Evolutionary conservation across 2,113 vertebrate species (phyloP).

Genomic region (Anthoscopus minutus): DNA sequence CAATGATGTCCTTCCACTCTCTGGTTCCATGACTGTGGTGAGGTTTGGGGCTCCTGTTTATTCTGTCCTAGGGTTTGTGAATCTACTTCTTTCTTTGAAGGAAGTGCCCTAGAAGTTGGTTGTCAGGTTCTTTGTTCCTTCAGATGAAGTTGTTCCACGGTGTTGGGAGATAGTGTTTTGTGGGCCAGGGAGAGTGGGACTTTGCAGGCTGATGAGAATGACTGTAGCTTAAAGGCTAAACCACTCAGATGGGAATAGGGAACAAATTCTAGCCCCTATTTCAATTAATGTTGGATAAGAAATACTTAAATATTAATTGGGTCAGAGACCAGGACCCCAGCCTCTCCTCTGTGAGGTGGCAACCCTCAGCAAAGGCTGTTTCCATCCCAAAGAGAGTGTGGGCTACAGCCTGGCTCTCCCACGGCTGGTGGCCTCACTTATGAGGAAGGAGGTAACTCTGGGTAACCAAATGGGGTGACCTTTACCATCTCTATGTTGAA

Average conservation of each 20-base stretch:
- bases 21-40: neutral
- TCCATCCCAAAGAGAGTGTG: rapidly evolving
- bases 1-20: neutral
- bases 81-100: neutral
- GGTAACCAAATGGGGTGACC: neutral
- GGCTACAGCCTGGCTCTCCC: neutral
- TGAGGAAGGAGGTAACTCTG: neutral
- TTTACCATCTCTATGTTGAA: neutral
- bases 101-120: neutral
- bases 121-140: neutral
- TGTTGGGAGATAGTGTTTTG: neutral
- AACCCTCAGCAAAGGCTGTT: neutral
- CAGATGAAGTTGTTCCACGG: neutral
- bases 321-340: neutral
- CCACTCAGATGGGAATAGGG: neutral
- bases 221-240: neutral
- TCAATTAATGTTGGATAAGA: neutral
- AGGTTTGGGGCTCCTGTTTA: neutral
- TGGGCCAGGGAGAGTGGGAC: neutral
- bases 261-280: neutral
- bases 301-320: slow-evolving; percentile 14
- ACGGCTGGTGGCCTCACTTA: neutral
- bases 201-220: neutral
- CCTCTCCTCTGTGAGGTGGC: neutral
- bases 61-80: neutral